These are phyloP conservation scores for Hyles euphorbiae DNA, from an alignment of 1,140 invertebrate species.

Conservation along the genomic window DNA sequence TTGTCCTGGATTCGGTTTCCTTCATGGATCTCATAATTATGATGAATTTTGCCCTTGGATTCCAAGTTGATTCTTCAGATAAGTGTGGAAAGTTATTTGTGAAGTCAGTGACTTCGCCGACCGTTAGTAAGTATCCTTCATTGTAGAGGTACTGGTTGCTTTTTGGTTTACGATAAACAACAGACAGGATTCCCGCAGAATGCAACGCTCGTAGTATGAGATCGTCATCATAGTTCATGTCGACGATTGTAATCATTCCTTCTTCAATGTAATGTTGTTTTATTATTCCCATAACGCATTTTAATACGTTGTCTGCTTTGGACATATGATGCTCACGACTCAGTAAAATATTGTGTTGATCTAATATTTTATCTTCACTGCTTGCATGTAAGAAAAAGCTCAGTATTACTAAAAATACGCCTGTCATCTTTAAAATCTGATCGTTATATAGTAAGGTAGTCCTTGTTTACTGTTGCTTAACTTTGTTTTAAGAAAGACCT, in stretches of 20 bases:
- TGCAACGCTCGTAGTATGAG: constrained; percentile 20
- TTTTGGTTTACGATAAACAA: constrained; percentile 5
- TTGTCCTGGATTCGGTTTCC: constrained; percentile 13
- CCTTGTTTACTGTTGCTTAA: no score
- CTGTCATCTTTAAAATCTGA: no score
- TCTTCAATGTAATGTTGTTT: no score
- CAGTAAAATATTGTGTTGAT: no score
- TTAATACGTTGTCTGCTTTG: no score
- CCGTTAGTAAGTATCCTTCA: constrained; percentile 13
- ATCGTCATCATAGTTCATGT: constrained; percentile 16
- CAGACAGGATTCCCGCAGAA: background rate
- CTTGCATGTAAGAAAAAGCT: no score
- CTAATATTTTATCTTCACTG: no score
- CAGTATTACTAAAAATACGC: no score
- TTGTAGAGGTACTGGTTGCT: background rate
- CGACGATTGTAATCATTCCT: background rate
- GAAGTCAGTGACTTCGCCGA: constrained; percentile 2
- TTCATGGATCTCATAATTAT: constrained; percentile 21
- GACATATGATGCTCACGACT: no score
- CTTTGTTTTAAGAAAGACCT: no score
- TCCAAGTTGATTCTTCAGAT: constrained; percentile 21
- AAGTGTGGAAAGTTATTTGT: constrained; percentile 1
- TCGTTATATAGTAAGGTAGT: no score
- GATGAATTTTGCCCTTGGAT: constrained; percentile 24
- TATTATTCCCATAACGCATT: no score